A percentile compares a stretch with the other conserved stretches of the same genome.
These are phyloP conservation scores for Nasonia giraulti DNA, from an alignment of 1,140 invertebrate genomes.

Conservation along the genomic window DNA sequence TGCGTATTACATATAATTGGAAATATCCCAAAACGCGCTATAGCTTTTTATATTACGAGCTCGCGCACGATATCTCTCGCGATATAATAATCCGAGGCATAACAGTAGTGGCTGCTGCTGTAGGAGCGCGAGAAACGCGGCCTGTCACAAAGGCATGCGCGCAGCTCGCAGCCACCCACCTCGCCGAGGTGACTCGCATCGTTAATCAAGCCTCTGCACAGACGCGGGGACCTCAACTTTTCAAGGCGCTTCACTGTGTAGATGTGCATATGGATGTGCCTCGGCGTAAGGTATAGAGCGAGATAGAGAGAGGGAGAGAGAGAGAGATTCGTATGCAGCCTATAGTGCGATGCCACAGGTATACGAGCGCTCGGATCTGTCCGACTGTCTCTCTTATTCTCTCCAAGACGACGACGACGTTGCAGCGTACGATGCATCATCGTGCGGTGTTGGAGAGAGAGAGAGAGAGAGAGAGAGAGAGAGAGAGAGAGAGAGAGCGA, in stretches of 20 bases:
- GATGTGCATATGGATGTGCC: not conserved
- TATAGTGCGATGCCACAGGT: conserved; percentile 10
- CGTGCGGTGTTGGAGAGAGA: not conserved
- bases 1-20: not conserved
- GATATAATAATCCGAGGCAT: conserved; percentile 26
- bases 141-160: conserved; percentile 75
- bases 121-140: conserved; percentile 61
- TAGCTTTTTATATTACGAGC: not conserved
- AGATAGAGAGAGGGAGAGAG: no score
- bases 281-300: not conserved
- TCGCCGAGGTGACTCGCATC: conserved; percentile 70
- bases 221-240: conserved; percentile 33
- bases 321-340: not conserved
- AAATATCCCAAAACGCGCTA: not conserved
- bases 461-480: no score
- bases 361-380: not conserved
- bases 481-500: no score
- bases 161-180: conserved; percentile 70
- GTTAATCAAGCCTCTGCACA: conserved; percentile 71
- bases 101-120: conserved; percentile 56
- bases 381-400: conserved; percentile 1
- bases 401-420: conserved; percentile 14
- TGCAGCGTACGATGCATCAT: conserved; percentile 26
- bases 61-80: not conserved
- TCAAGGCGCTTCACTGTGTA: conserved; percentile 29